Percentiles rank a stretch among this genome's conserved stretches.
These are phyloP conservation scores for Adelges cooleyi DNA, from an alignment of 1,140 invertebrate genomes.

Conservation along the genomic window DNA sequence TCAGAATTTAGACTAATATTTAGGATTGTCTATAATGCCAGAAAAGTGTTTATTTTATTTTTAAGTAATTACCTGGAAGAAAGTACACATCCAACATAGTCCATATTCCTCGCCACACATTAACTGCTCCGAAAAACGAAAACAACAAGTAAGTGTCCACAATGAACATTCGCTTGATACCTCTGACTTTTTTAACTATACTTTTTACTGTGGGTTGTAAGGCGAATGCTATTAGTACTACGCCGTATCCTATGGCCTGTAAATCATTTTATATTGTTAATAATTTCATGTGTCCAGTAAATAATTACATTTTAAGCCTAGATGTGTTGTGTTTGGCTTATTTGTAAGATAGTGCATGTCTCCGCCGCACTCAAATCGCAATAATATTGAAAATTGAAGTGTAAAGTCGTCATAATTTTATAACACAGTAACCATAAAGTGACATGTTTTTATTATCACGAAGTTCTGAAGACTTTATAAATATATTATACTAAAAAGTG, in stretches of 20 bases:
- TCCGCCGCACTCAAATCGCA: no score
- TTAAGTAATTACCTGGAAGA: slow-evolving; percentile 55
- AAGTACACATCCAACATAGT: slow-evolving; percentile 64
- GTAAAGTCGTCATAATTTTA: no score
- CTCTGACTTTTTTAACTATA: slow-evolving; percentile 50
- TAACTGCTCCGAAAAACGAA: slow-evolving; percentile 67
- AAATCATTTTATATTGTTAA: no score
- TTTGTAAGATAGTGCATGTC: no score
- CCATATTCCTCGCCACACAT: slow-evolving; percentile 79
- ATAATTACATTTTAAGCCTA: no score
- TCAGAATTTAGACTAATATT: background rate
- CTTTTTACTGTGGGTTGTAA: slow-evolving; percentile 58
- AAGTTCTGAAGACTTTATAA: no score
- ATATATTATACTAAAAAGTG: no score
- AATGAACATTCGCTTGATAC: slow-evolving; percentile 51
- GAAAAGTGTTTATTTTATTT: background rate
- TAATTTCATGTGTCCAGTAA: no score
- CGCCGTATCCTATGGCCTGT: slow-evolving; percentile 61
- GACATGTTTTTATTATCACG: no score
- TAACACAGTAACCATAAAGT: no score
- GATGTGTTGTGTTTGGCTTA: no score
- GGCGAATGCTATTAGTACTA: slow-evolving; percentile 57
- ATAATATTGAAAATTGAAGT: background rate
- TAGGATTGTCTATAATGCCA: background rate
- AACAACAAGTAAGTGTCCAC: slow-evolving; percentile 64